Evolutionary conservation across 2,113 vertebrate species (phyloP).

Genomic region (Phyllostomus discolor): DNA sequence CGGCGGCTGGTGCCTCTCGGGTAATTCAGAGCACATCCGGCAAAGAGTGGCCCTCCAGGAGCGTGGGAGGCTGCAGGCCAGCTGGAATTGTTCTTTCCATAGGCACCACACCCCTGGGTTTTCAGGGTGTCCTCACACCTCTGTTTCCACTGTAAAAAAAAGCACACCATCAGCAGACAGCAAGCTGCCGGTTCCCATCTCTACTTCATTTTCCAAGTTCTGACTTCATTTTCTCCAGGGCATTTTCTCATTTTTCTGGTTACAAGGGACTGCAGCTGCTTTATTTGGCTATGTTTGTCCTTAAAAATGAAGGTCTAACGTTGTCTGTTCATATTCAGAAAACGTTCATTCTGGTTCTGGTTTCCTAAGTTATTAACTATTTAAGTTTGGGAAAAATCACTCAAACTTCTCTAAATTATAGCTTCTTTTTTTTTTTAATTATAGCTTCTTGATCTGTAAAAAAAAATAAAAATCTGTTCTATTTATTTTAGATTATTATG

Average conservation of each 20-base stretch:
- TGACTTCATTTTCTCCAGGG: slow-evolving; percentile 49
- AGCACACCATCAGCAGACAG: neutral
- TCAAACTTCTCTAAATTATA: neutral
- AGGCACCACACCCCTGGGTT: neutral
- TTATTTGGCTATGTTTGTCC: slow-evolving; percentile 18
- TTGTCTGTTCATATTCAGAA: slow-evolving; percentile 12
- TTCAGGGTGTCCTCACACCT: neutral
- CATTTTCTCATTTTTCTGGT: slow-evolving; percentile 25
- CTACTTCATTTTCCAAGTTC: slow-evolving; percentile 2
- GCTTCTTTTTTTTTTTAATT: slow-evolving; percentile 33
- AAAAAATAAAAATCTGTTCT: neutral
- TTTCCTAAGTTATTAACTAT: slow-evolving; percentile 7
- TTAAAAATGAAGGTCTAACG: neutral
- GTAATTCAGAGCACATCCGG: neutral
- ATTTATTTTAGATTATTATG: neutral
- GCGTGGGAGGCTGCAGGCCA: accelerated
- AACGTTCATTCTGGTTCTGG: slow-evolving; percentile 2
- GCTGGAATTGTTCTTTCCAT: neutral
- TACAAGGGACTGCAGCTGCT: neutral
- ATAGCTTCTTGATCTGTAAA: neutral
- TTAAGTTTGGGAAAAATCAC: neutral
- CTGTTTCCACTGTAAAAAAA: neutral
- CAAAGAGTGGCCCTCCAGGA: neutral
- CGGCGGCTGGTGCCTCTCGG: neutral
- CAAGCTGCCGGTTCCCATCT: neutral